Conservation (phyloP, 2,888 invertebrate genomes). For the Tetranychus truncatus region DNA sequence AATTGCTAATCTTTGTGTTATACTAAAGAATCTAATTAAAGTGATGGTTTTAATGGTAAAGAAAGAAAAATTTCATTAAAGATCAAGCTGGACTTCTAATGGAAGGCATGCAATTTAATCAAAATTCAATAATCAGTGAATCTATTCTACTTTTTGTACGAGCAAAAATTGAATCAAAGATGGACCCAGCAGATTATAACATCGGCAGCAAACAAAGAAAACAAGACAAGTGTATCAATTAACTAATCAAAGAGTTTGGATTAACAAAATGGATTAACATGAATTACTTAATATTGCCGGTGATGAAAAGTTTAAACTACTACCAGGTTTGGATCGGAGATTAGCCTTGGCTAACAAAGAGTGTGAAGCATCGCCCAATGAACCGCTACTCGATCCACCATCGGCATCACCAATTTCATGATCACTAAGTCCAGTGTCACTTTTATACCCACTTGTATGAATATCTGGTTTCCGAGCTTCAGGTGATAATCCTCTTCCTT, state of each 20-base stretch:
- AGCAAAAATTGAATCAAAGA: too few relatives aligned
- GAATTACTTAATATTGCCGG: not conserved
- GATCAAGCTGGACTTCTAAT: too few relatives aligned
- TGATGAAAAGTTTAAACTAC: not conserved
- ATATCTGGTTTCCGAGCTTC: not conserved
- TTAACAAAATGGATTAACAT: not conserved
- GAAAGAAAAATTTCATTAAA: too few relatives aligned
- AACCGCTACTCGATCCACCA: slow-evolving; percentile 3
- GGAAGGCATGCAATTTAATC: too few relatives aligned
- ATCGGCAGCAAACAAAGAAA: too few relatives aligned
- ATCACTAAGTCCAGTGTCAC: slow-evolving; percentile 2
- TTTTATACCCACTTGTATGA: not conserved
- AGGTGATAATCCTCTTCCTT: slow-evolving; percentile 5
- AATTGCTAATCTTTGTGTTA: too few relatives aligned
- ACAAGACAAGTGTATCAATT: not conserved
- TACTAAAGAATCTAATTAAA: too few relatives aligned
- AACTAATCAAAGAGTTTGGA: not conserved
- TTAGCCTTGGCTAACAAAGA: not conserved
- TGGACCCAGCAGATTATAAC: too few relatives aligned
- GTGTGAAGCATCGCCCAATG: not conserved
- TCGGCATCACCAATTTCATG: not conserved
- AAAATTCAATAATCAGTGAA: too few relatives aligned
- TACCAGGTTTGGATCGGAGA: slow-evolving; percentile 3
- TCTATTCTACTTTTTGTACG: too few relatives aligned
- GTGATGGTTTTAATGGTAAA: too few relatives aligned